A percentile compares a stretch with the other conserved stretches of the same genome.
Evolutionary conservation across 2,797 vertebrate species (phyloP).

Genomic region (Manis pentadactyla): DNA sequence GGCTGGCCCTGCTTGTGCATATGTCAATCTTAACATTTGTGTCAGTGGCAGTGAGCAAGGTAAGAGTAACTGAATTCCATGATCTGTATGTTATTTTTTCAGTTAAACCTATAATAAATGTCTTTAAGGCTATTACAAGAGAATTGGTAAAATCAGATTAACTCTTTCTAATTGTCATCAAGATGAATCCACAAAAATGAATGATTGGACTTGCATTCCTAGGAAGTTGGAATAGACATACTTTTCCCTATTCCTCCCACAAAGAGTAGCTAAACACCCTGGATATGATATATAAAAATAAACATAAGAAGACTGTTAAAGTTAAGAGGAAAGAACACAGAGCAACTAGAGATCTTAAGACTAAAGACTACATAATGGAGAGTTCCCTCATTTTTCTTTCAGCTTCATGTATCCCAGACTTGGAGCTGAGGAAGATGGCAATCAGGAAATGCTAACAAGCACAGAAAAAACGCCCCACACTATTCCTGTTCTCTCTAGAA

Average conservation of each 20-base stretch:
- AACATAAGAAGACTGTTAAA: background rate
- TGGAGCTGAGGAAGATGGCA: background rate
- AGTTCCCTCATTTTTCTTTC: background rate
- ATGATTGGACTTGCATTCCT: background rate
- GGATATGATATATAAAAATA: background rate
- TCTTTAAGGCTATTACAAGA: background rate
- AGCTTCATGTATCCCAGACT: background rate
- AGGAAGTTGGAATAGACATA: background rate
- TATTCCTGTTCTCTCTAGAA: background rate
- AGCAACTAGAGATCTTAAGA: background rate
- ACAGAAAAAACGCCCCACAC: background rate
- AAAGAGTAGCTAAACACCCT: background rate
- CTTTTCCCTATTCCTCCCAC: background rate
- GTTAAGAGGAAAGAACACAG: background rate
- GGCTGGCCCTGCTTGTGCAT: slow-evolving; percentile 91
- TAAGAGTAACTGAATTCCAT: slow-evolving; percentile 77
- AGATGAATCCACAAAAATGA: slow-evolving; percentile 8
- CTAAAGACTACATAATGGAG: background rate
- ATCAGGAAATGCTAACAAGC: background rate
- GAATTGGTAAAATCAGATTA: background rate
- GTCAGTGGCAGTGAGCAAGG: slow-evolving; percentile 92
- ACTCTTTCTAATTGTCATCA: background rate
- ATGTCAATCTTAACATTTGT: slow-evolving; percentile 92
- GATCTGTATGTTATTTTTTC: background rate
- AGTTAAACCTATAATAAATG: background rate